These are phyloP conservation scores for Rhagium mordax DNA, from an alignment of 2,888 invertebrate genomes.

Conservation along the genomic window DNA sequence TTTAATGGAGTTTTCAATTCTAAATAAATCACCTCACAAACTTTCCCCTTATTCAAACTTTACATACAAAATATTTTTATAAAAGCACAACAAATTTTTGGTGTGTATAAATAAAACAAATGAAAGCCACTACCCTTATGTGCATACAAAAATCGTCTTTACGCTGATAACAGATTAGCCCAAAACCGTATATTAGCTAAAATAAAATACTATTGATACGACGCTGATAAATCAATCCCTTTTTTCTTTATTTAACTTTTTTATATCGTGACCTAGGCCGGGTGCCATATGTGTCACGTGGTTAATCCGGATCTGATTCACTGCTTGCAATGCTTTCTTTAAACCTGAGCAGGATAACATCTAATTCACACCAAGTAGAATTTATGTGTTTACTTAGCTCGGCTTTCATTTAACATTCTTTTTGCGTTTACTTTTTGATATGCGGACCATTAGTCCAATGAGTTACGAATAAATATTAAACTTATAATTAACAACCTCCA, in stretches of 20 bases:
- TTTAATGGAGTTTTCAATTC: no score
- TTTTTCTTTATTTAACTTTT: slow-evolving; percentile 11
- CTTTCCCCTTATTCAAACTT: no score
- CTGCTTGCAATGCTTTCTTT: slow-evolving; percentile 43
- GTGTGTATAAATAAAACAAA: no score
- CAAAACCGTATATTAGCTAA: not conserved
- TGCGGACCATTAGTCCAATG: slow-evolving; percentile 6
- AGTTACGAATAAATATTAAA: not conserved
- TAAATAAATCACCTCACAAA: no score
- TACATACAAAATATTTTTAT: no score
- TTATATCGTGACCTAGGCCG: slow-evolving; percentile 5
- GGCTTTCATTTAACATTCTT: slow-evolving; percentile 25
- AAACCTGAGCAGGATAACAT: slow-evolving; percentile 47
- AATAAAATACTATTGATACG: not conserved
- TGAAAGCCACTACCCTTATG: no score
- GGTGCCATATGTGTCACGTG: slow-evolving; percentile 26
- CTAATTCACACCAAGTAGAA: slow-evolving; percentile 52
- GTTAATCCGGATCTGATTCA: slow-evolving; percentile 44
- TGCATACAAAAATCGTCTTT: no score
- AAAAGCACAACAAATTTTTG: no score
- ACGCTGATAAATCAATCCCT: not conserved
- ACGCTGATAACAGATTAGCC: no score
- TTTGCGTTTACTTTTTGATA: slow-evolving; percentile 9
- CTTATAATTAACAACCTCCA: no score
- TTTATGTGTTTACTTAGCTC: slow-evolving; percentile 53